These are phyloP conservation scores for Pycnonotus jocosus DNA, from an alignment of 2,113 vertebrate species.

Conservation along the genomic window DNA sequence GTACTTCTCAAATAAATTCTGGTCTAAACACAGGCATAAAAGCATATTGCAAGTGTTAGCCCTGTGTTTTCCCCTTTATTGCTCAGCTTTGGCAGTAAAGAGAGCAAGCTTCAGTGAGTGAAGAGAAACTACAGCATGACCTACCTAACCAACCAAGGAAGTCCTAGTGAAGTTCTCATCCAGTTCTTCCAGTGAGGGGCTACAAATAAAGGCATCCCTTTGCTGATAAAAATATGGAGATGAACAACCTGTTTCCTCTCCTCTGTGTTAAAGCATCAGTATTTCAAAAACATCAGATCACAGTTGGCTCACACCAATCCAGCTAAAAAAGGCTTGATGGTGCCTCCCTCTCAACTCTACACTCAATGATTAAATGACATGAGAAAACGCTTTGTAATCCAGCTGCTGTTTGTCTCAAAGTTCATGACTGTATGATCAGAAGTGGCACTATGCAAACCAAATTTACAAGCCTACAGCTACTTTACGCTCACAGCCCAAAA, in stretches of 20 bases:
- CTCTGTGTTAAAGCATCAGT: background rate
- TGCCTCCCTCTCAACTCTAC: background rate
- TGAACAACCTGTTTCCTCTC: background rate
- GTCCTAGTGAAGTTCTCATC: background rate
- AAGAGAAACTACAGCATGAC: background rate
- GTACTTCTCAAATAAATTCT: background rate
- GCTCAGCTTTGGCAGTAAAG: background rate
- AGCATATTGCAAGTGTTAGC: background rate
- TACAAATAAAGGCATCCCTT: background rate
- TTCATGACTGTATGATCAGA: background rate
- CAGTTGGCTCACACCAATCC: background rate
- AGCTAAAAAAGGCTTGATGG: background rate
- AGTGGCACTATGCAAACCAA: background rate
- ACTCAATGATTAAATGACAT: background rate
- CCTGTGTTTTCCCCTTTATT: background rate
- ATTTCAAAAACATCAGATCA: background rate
- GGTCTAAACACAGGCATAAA: background rate
- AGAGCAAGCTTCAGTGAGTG: background rate
- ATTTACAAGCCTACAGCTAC: background rate
- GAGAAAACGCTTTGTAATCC: background rate
- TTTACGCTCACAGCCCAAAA: constrained; percentile 60
- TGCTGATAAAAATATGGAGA: background rate
- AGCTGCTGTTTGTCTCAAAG: background rate
- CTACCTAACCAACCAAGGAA: background rate
- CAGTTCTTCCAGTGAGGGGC: background rate